phyloP scores from a whole-genome alignment of 1,140 invertebrate species.

The Bursaphelenchus mucronatus region DNA sequence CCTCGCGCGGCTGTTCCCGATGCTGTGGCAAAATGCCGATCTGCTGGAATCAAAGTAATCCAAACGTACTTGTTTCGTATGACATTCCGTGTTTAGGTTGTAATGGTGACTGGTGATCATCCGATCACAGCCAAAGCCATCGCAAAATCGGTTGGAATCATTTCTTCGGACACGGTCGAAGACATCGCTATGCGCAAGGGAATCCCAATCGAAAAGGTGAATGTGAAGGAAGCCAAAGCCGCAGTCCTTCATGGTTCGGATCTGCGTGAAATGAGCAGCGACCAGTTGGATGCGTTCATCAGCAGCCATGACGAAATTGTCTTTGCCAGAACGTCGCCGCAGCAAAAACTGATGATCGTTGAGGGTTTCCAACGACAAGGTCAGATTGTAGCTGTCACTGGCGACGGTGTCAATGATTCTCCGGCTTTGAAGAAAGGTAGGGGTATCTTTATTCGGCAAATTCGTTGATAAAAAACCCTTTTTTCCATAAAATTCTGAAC shows the following conservation, averaged over 20 bases:
- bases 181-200: conserved; percentile 88
- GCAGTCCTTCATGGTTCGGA: conserved; percentile 92
- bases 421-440: conserved; percentile 94
- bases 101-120: conserved; percentile 77
- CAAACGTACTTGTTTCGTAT: conserved; percentile 38
- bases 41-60: conserved; percentile 87
- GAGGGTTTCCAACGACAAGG: conserved; percentile 93
- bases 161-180: conserved; percentile 90
- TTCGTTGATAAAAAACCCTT: too few relatives aligned
- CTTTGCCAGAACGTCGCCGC: conserved; percentile 95
- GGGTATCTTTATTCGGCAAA: conserved; percentile 76
- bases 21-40: conserved; percentile 95
- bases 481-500: too few relatives aligned
- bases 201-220: conserved; percentile 80
- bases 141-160: conserved; percentile 97
- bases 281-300: conserved; percentile 87
- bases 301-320: conserved; percentile 92
- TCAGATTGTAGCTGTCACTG: conserved; percentile 94
- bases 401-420: conserved; percentile 90
- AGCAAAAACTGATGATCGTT: conserved; percentile 98
- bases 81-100: conserved; percentile 69
- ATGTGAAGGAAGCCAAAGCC: conserved; percentile 79
- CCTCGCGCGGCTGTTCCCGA: conserved; percentile 86
- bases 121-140: conserved; percentile 99
- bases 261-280: conserved; percentile 80